Evolutionary conservation across 53 echinoderm and acorn worm genomes (phyloP).

Genomic region (Echinometra lucunter): DNA sequence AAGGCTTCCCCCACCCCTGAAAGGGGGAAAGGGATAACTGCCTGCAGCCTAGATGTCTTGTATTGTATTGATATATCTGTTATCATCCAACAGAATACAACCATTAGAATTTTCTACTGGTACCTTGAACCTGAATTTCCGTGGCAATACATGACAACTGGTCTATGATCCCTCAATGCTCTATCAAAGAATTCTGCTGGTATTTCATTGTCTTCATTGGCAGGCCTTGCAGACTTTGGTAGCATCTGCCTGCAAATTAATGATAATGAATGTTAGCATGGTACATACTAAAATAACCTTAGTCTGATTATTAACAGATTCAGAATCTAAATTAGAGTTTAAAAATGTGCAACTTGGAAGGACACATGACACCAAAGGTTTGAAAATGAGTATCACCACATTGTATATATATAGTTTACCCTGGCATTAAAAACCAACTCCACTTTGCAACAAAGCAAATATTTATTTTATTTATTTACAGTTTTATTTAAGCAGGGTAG

Average conservation of each 20-base stretch:
- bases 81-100: not conserved
- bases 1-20: too few species aligned
- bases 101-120: not conserved
- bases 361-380: not conserved
- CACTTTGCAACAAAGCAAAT: too few species aligned
- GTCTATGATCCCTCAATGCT: slow-evolving; percentile 85
- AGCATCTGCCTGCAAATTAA: slow-evolving; percentile 85
- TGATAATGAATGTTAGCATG: not conserved
- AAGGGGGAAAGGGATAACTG: not conserved
- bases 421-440: too few species aligned
- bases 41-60: too few species aligned
- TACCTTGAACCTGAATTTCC: slow-evolving; percentile 98
- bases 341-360: not conserved
- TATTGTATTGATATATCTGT: not conserved
- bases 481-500: too few species aligned
- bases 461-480: not conserved
- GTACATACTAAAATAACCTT: too few species aligned
- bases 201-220: slow-evolving; percentile 61
- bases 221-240: slow-evolving; percentile 67
- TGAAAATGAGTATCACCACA: too few species aligned
- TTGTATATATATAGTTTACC: too few species aligned
- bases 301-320: not conserved
- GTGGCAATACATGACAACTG: slow-evolving; percentile 96
- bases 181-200: slow-evolving; percentile 74
- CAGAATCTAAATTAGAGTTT: not conserved